phyloP scores from a whole-genome alignment of 2,888 invertebrate species.

The Xylophagus ater region DNA sequence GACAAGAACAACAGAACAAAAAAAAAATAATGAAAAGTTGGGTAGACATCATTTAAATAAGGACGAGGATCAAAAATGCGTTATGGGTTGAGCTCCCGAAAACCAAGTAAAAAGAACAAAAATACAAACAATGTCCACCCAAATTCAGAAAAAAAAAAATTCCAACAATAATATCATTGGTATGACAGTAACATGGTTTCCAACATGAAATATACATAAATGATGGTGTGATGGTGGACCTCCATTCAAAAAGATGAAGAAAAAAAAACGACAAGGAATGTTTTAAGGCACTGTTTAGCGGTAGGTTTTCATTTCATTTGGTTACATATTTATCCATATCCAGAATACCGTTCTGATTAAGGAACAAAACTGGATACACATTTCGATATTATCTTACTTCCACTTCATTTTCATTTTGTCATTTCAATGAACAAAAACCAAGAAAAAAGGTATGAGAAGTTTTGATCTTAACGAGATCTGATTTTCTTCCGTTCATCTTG shows the following conservation, averaged over 20 bases:
- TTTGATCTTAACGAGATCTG: constrained; percentile 12
- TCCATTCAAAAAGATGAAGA: too few species aligned
- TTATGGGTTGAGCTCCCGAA: too few species aligned
- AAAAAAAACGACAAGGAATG: too few species aligned
- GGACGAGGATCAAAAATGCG: too few species aligned
- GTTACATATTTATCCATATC: constrained; percentile 11
- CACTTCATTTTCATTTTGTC: constrained; percentile 4
- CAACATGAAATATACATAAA: too few species aligned
- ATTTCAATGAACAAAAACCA: constrained; percentile 4
- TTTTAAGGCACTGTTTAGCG: constrained; percentile 14
- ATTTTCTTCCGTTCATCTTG: constrained; percentile 12
- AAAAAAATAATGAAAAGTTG: background rate
- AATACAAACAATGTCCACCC: constrained; percentile 16
- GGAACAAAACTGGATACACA: background rate
- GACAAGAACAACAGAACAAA: constrained; percentile 3
- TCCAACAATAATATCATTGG: constrained; percentile 14
- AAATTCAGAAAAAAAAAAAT: too few species aligned
- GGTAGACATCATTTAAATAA: too few species aligned
- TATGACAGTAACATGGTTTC: too few species aligned
- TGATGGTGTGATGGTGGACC: too few species aligned
- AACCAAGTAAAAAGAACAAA: constrained; percentile 10
- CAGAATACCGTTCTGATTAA: constrained; percentile 5
- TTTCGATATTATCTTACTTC: constrained; percentile 5
- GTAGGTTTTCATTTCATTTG: constrained; percentile 17
- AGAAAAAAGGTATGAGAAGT: constrained; percentile 6